Percentiles rank a stretch among this genome's conserved stretches.
These are phyloP conservation scores for Galerucella pusilla DNA, from an alignment of 2,888 invertebrate genomes.

Conservation along the genomic window DNA sequence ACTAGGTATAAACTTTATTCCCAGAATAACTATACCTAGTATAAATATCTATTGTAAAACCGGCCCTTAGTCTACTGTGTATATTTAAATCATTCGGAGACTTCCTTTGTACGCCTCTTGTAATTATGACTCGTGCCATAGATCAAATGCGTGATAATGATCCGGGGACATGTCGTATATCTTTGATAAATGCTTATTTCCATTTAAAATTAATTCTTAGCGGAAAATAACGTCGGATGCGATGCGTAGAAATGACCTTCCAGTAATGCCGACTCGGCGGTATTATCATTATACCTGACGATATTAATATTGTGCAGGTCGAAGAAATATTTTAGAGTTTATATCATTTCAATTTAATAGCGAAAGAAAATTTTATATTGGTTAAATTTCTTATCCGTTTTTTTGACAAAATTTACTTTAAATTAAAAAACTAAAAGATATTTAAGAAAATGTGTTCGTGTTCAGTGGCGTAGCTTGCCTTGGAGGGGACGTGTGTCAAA, in stretches of 20 bases:
- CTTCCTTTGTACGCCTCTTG: background rate
- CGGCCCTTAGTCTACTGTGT: background rate
- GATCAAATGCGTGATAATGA: slow-evolving; percentile 1
- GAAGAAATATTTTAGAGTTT: background rate
- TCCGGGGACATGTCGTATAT: slow-evolving; percentile 5
- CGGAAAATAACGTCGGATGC: slow-evolving; percentile 12
- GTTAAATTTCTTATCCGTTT: too few relatives aligned
- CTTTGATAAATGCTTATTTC: slow-evolving; percentile 7
- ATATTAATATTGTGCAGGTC: background rate
- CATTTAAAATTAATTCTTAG: slow-evolving; percentile 5
- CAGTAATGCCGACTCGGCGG: background rate
- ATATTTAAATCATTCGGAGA: background rate
- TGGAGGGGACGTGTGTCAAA: too few relatives aligned
- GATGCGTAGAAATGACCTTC: background rate
- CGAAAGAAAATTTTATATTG: too few relatives aligned
- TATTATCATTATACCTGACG: background rate
- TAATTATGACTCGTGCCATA: background rate
- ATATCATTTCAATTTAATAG: too few relatives aligned
- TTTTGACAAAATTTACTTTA: too few relatives aligned
- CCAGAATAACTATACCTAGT: too few relatives aligned
- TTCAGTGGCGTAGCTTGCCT: too few relatives aligned
- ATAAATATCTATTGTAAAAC: too few relatives aligned
- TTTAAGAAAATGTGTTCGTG: too few relatives aligned
- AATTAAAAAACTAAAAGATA: too few relatives aligned
- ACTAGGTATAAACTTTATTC: too few relatives aligned